phyloP scores from a whole-genome alignment of 2,113 vertebrate genomes.

The Ploceus nigricollis region DNA sequence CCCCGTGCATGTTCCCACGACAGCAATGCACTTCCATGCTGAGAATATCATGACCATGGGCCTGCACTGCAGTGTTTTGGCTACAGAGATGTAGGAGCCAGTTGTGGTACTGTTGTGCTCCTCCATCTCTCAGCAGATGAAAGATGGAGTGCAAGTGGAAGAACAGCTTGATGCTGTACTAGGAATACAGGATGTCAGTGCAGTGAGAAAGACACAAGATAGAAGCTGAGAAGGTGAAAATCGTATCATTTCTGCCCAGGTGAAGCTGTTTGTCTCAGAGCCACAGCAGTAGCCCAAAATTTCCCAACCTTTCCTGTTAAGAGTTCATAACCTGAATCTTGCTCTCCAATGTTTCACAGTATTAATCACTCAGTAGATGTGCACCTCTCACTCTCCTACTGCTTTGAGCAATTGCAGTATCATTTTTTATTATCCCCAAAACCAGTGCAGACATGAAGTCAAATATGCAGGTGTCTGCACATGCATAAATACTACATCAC shows the following conservation, averaged over 20 bases:
- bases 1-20: fast-evolving
- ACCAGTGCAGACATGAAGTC: background rate
- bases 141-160: background rate
- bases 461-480: background rate
- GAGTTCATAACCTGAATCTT: background rate
- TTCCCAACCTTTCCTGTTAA: background rate
- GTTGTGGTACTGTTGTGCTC: background rate
- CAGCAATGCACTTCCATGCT: background rate
- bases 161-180: background rate
- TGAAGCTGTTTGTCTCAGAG: background rate
- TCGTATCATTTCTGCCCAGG: background rate
- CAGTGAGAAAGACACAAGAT: background rate
- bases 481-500: background rate
- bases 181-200: background rate
- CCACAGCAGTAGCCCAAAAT: background rate
- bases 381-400: background rate
- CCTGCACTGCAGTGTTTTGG: background rate
- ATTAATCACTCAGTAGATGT: background rate
- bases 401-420: background rate
- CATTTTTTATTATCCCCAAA: background rate
- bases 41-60: fast-evolving
- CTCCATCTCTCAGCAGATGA: background rate
- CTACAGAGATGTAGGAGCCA: background rate
- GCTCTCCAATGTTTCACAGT: background rate
- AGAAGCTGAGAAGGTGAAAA: background rate